These are phyloP conservation scores for Porites rus DNA, from an alignment of 92 coral and sea anemone genomes.

Conservation along the genomic window DNA sequence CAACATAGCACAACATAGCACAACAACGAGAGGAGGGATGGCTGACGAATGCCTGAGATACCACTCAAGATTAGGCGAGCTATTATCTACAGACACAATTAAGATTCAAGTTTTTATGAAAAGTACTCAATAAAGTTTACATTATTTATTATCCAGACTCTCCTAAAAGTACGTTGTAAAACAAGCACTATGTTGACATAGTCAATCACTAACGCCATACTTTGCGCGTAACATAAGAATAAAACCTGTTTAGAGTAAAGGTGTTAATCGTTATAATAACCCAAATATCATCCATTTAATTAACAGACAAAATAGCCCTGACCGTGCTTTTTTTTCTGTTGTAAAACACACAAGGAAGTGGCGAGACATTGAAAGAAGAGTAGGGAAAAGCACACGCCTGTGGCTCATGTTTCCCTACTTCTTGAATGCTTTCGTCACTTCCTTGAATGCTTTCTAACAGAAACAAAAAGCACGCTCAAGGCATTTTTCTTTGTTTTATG, in stretches of 20 bases:
- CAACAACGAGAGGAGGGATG: too few relatives aligned
- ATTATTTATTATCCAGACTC: conserved; percentile 21
- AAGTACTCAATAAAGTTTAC: not conserved
- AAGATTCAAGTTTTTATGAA: not conserved
- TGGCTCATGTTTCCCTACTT: not conserved
- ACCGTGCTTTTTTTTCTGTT: conserved; percentile 25
- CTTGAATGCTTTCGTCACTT: conserved; percentile 17
- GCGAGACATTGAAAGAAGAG: conserved; percentile 12
- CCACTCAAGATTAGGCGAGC: too few relatives aligned
- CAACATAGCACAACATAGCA: too few relatives aligned
- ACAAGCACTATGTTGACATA: conserved; percentile 24
- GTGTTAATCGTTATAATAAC: conserved; percentile 10
- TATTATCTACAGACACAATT: too few relatives aligned
- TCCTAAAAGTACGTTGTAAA: conserved; percentile 27
- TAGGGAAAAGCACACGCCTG: conserved; percentile 13
- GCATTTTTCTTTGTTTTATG: conserved; percentile 1
- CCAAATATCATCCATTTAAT: conserved; percentile 21
- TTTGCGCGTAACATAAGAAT: conserved; percentile 9
- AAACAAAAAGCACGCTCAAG: conserved; percentile 21
- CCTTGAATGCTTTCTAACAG: conserved; percentile 23
- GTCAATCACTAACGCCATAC: conserved; percentile 28
- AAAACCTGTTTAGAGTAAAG: conserved; percentile 29
- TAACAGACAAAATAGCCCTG: conserved; percentile 30
- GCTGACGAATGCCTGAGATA: too few relatives aligned
- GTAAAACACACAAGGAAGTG: conserved; percentile 7